Percentiles rank a stretch among this genome's conserved stretches.
Conservation (phyloP, 2,888 invertebrate genomes). For the Eupithecia abbreviata region DNA sequence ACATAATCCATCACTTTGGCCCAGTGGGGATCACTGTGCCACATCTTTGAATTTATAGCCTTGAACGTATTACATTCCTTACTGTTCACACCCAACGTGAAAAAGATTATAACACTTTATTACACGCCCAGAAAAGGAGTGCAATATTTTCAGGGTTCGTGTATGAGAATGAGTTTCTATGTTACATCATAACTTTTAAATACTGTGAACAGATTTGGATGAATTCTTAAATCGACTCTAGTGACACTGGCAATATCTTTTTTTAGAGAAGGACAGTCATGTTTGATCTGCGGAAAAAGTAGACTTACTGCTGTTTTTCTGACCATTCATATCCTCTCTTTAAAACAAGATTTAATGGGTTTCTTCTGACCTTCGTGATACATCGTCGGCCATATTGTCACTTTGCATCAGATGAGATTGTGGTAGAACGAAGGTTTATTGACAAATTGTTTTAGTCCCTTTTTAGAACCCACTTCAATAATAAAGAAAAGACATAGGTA, state of each 20-base stretch:
- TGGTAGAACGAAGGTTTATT: too few relatives aligned
- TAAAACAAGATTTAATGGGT: too few relatives aligned
- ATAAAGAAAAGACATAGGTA: too few relatives aligned
- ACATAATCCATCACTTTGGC: slow-evolving; percentile 22
- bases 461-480: too few relatives aligned
- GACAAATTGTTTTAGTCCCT: too few relatives aligned
- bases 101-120: not conserved
- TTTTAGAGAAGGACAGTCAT: not conserved
- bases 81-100: not conserved
- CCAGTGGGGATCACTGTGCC: slow-evolving; percentile 10
- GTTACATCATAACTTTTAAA: not conserved
- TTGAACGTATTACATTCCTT: slow-evolving; percentile 5
- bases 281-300: too few relatives aligned
- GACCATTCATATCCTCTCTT: not conserved
- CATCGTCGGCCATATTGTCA: too few relatives aligned
- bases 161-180: not conserved
- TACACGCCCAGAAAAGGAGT: not conserved
- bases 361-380: too few relatives aligned
- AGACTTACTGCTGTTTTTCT: not conserved
- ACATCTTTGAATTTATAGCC: slow-evolving; percentile 16
- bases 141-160: not conserved
- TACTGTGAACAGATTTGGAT: not conserved
- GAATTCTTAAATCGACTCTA: not conserved
- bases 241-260: not conserved
- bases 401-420: too few relatives aligned